These are phyloP conservation scores for Orchesellides sinensis DNA, from an alignment of 2,888 invertebrate genomes.

Conservation along the genomic window DNA sequence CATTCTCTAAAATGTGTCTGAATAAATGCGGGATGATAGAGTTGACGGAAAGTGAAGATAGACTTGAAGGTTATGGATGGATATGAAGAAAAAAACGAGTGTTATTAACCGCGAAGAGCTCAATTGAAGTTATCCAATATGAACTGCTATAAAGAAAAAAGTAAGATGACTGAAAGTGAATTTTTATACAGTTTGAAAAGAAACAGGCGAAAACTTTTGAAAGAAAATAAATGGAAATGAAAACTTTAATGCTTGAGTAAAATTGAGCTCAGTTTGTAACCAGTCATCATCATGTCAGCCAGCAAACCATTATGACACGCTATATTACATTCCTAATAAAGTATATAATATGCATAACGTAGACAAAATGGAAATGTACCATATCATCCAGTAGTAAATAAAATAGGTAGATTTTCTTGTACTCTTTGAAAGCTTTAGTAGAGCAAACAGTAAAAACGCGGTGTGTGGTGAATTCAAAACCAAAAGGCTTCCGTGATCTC, in stretches of 20 bases:
- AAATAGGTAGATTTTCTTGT: no score
- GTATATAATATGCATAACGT: no score
- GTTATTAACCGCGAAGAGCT: no score
- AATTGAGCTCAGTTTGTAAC: no score
- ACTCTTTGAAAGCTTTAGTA: no score
- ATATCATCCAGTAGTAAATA: no score
- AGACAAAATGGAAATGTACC: no score
- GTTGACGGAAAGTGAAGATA: slow-evolving; percentile 39
- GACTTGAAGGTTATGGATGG: slow-evolving; percentile 27
- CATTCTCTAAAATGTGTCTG: not conserved
- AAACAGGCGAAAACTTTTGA: slow-evolving; percentile 13
- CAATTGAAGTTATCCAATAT: not conserved
- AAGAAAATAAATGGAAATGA: slow-evolving; percentile 20
- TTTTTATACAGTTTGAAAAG: slow-evolving; percentile 23
- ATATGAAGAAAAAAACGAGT: not conserved
- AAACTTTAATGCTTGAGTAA: not conserved
- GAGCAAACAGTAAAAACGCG: not conserved
- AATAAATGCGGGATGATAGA: not conserved
- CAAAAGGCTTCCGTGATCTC: slow-evolving; percentile 16
- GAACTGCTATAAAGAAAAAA: not conserved
- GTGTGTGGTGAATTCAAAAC: slow-evolving; percentile 8
- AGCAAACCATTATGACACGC: no score
- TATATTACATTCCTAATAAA: no score
- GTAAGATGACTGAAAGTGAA: slow-evolving; percentile 20
- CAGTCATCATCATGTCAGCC: no score